These are phyloP conservation scores for Sciurus carolinensis DNA, from an alignment of 2,797 vertebrate genomes.

Conservation along the genomic window DNA sequence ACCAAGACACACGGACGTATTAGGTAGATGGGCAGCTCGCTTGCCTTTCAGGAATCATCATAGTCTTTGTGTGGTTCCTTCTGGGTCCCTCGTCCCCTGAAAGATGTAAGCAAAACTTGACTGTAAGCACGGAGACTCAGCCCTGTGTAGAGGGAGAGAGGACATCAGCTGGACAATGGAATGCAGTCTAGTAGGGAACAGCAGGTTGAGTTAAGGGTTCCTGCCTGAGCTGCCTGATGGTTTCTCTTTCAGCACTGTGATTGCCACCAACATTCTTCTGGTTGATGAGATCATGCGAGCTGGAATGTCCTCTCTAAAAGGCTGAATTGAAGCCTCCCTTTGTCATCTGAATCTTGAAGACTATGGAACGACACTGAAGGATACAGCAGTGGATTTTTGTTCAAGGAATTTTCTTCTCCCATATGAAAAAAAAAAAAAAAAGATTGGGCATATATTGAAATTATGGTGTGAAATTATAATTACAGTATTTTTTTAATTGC, in stretches of 20 bases:
- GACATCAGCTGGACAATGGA: not conserved
- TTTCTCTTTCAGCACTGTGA: slow-evolving; percentile 93
- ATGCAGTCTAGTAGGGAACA: not conserved
- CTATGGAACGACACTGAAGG: not conserved
- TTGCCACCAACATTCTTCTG: slow-evolving; percentile 98
- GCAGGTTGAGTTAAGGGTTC: not conserved
- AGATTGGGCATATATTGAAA: slow-evolving; percentile 76
- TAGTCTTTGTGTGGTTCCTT: not conserved
- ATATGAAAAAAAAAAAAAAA: slow-evolving; percentile 41
- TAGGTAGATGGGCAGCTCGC: no score
- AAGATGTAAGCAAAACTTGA: not conserved
- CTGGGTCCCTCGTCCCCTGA: not conserved
- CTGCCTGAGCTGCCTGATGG: not conserved
- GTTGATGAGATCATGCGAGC: slow-evolving; percentile 99
- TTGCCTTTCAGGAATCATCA: not conserved
- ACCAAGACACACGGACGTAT: no score
- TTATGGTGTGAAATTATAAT: slow-evolving; percentile 81
- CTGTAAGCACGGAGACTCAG: not conserved
- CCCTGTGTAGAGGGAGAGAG: no score
- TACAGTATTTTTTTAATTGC: slow-evolving; percentile 90
- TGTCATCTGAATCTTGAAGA: not conserved
- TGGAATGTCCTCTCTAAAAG: slow-evolving; percentile 98
- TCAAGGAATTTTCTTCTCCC: slow-evolving; percentile 69
- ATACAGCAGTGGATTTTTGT: not conserved
- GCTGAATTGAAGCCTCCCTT: slow-evolving; percentile 88